A percentile compares a stretch with the other conserved stretches of the same genome.
phyloP scores from a whole-genome alignment of 92 coral and sea anemone genomes.

The Actinernus sp. region DNA sequence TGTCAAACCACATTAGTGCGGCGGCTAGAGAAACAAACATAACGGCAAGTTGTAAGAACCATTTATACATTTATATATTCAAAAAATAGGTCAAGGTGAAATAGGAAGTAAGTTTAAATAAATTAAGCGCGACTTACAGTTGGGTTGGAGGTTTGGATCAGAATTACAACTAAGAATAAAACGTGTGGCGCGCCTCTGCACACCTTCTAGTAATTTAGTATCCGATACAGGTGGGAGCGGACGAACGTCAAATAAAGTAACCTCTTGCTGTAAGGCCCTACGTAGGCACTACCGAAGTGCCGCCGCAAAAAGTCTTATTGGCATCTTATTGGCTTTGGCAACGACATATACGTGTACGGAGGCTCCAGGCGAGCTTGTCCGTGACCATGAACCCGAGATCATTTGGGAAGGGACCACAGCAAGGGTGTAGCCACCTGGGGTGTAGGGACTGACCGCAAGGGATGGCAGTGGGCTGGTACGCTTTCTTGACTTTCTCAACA shows the following conservation, averaged over 20 bases:
- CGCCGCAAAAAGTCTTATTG: too few species aligned
- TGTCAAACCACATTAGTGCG: too few species aligned
- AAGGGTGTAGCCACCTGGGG: neutral
- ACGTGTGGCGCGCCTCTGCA: conserved; percentile 5
- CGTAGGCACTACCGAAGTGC: too few species aligned
- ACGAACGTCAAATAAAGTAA: conserved; percentile 34
- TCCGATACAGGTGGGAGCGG: conserved; percentile 37
- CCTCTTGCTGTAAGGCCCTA: conserved; percentile 19
- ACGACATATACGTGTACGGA: neutral
- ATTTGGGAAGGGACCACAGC: neutral
- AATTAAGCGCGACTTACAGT: conserved; percentile 1
- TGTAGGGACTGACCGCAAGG: neutral
- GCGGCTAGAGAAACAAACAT: too few species aligned
- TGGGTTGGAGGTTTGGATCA: conserved; percentile 1
- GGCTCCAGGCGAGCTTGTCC: neutral
- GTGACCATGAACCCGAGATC: conserved; percentile 2
- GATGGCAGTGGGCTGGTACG: neutral
- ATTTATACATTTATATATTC: neutral
- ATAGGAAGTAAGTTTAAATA: neutral
- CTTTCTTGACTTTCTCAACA: neutral
- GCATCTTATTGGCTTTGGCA: conserved; percentile 15
- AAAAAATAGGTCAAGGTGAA: neutral
- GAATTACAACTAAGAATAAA: conserved; percentile 4
- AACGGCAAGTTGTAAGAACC: too few species aligned
- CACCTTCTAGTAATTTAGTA: conserved; percentile 8